These are phyloP conservation scores for Brachyhypopomus occidentalis DNA, from an alignment of 2,113 vertebrate genomes.

Conservation along the genomic window DNA sequence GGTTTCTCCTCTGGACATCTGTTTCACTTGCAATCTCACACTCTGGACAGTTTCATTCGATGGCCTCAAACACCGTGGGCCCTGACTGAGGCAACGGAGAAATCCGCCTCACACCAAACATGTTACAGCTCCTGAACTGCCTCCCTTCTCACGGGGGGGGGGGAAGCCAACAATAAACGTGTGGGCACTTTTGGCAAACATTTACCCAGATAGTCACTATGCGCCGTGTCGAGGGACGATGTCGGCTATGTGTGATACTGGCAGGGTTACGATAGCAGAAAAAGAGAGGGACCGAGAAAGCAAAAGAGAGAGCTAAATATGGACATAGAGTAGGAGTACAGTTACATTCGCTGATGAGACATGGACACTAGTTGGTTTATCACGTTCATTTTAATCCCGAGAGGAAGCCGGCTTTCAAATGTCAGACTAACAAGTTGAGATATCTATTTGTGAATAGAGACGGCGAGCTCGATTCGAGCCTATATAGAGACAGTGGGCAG, in stretches of 20 bases:
- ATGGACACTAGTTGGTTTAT: conserved; percentile 62
- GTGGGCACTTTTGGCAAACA: conserved; percentile 41
- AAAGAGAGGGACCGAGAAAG: neutral
- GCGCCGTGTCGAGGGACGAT: conserved; percentile 40
- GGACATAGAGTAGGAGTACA: conserved; percentile 61
- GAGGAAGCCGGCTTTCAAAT: conserved; percentile 41
- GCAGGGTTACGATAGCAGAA: conserved; percentile 17
- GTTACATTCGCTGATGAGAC: conserved; percentile 57
- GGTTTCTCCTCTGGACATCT: too few relatives aligned
- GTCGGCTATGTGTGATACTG: conserved; percentile 45
- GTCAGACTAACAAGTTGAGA: conserved; percentile 38
- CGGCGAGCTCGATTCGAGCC: neutral
- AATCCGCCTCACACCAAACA: neutral
- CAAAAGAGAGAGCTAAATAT: conserved; percentile 60
- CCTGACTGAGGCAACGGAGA: neutral
- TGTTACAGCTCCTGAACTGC: conserved; percentile 6
- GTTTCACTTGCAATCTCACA: too few relatives aligned
- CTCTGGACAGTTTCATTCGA: too few relatives aligned
- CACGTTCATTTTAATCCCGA: conserved; percentile 26
- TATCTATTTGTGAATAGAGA: conserved; percentile 34
- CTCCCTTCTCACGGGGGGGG: neutral
- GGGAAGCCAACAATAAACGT: conserved; percentile 26
- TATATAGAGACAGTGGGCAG: neutral
- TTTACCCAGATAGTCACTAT: conserved; percentile 37
- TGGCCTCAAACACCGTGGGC: too few relatives aligned